Evolutionary conservation across 2,113 vertebrate species (phyloP).

Genomic region (Onychorhynchus coronatus): DNA sequence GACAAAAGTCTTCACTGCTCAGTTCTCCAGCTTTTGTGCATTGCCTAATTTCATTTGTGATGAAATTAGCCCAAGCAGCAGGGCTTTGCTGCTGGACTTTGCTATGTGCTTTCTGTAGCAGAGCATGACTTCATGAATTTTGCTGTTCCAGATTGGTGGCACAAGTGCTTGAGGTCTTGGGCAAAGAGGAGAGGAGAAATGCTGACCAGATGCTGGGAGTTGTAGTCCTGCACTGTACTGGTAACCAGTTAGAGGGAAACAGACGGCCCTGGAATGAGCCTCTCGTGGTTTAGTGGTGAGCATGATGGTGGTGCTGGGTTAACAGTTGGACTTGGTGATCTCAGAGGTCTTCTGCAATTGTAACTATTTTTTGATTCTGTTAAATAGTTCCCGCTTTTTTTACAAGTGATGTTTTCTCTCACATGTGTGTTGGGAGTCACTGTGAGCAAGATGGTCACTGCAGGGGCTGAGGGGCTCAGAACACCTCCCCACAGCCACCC

Average conservation of each 20-base stretch:
- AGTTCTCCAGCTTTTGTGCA: not conserved
- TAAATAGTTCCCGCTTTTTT: not conserved
- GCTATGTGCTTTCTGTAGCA: accelerated
- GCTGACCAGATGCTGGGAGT: not conserved
- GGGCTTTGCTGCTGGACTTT: not conserved
- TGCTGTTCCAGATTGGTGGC: not conserved
- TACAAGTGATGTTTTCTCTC: not conserved
- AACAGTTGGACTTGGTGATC: not conserved
- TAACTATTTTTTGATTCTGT: not conserved
- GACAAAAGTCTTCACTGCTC: not conserved
- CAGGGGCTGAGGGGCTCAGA: not conserved
- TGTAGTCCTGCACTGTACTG: not conserved
- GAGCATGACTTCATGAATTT: accelerated
- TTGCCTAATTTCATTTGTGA: not conserved
- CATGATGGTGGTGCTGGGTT: not conserved
- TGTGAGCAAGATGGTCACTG: not conserved
- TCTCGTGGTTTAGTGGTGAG: not conserved
- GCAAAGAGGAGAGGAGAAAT: not conserved
- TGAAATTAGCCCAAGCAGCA: not conserved
- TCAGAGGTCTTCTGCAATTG: not conserved
- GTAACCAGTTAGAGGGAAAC: not conserved
- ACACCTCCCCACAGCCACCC: accelerated
- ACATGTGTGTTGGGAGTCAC: accelerated
- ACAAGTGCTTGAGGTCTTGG: not conserved
- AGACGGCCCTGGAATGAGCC: not conserved